Base-by-base conservation (phyloP, 2,888 invertebrate species). In the Lasioglossum malachurum region DNA sequence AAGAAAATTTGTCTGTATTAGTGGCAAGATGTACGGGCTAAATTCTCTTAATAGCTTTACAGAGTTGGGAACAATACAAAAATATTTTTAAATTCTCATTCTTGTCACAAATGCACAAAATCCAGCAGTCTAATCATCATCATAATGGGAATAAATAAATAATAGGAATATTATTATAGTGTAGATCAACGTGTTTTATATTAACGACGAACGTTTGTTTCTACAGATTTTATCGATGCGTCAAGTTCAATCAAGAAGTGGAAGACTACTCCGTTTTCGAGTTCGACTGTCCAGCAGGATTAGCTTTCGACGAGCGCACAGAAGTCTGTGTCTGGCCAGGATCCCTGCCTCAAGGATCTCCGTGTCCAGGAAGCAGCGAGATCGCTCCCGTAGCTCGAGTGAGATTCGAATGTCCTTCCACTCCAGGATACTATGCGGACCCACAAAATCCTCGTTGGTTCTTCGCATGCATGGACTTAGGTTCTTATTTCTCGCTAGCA, bases 321-420 rank as follows among this genome's bases (percentile, higher is more conserved):
- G 97, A 98, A 93, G 97, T 98, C 76, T 98, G 98, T 93, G 97
- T 97, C 8, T 98, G 98, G 98, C 98, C 98, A 0, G 97, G 97
- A 75, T 97, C 97, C 81, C 94, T 97, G 74, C 96, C 97, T 0
- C 96, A 97, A 94, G 97, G 97, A 2, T 97, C 97, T 12, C 97
- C 98, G 2, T 98, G 98, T 93, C 97, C 97, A 27, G 98, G 98
- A 82, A 97, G 97, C 77, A 97, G 97, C 53, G 98, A 98, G 96
- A 97, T 98, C 57, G 97, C 97, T 0, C 97, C 98, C 0, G 97
- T 97, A 0, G 97, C 97, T 0, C 95, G 95, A 79, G 96, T 96
- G 1, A 96, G 97, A 91, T 98, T 97, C 94, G 95, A 96, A 53
- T 98, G 98, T 93, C 97, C 97, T 0, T 95, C 96, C 74, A 96